A percentile compares a stretch with the other conserved stretches of the same genome.
Evolutionary conservation across 2,888 invertebrate genomes (phyloP).

Genomic region (Sicus ferrugineus): DNA sequence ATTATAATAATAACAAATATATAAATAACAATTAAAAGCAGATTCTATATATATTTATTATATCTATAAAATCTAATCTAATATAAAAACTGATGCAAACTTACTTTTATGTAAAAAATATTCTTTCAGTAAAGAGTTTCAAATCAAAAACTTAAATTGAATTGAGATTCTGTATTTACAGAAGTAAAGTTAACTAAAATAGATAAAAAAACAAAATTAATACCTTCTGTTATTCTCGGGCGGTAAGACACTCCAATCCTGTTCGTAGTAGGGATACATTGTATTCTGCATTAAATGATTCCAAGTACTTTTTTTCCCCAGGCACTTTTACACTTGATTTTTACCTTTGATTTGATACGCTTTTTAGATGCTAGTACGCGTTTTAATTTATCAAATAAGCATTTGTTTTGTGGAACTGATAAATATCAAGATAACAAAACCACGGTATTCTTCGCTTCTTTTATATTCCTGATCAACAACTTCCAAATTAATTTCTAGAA

Average conservation of each 20-base stretch:
- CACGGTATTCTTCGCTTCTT: not conserved
- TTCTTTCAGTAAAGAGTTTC: not conserved
- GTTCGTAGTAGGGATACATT: constrained; percentile 71
- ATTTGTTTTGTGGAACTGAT: not conserved
- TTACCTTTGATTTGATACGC: too few species aligned
- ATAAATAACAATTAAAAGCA: too few species aligned
- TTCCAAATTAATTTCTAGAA: not conserved
- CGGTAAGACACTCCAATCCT: constrained; percentile 86
- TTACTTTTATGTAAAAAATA: not conserved
- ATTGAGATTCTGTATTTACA: not conserved
- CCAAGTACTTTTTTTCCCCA: not conserved
- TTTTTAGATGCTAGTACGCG: too few species aligned
- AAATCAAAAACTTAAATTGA: not conserved
- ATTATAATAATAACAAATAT: too few species aligned
- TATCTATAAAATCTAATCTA: too few species aligned
- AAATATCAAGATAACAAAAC: not conserved
- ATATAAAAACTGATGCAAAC: too few species aligned
- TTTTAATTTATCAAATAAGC: not conserved
- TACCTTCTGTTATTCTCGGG: constrained; percentile 87
- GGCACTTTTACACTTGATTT: not conserved
- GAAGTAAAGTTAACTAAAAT: not conserved
- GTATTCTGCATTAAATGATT: not conserved
- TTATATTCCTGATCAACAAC: too few species aligned
- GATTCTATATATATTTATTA: too few species aligned
- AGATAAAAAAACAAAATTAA: constrained; percentile 34